Base-by-base conservation (phyloP, 2,888 invertebrate species). In the Drosophila kuntzei region DNA sequence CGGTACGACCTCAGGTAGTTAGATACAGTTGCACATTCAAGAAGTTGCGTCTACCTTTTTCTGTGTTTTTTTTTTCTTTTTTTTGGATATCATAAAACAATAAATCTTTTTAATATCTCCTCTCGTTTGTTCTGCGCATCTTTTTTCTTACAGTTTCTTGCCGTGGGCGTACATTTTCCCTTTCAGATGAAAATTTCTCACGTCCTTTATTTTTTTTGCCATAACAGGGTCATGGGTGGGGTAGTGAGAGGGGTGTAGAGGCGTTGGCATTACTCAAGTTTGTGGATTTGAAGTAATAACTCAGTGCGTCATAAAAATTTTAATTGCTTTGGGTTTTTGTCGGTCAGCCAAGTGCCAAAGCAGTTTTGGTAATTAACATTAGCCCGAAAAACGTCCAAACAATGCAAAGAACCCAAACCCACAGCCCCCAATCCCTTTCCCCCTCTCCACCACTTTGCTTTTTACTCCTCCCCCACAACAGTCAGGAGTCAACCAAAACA, bases 241-340 rank as follows among this genome's bases (percentile, higher is more conserved):
- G 16, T n/a, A 2, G 36, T 29, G 43, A 7, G 29, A 29, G 34
- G 32, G 54, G 55, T 29, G 9, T 14, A 14, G 11, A 27, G 49
- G 43, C n/a, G 79, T 69, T 68, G 80, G 72, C 80, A 84, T 84
- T 88, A 88, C 84, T 87, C 87, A 89, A 85, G 87, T 84, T 88
- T 87, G 89, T 85, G 87, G 87, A 89, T 89, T 85, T 85, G 71
- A 79, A 81, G 88, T 85, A 87, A 86, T 86, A 89, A 89, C 86
- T 86, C 86, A 89, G 86, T 78, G 87, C 82, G 89, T 89, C 88
- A 86, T 89, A 86, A 86, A 89, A 89, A 87, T 82, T 89, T 86
- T 86, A 86, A 86, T 89, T 86, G 87, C 88, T 89, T 87, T 89
- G 85, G 87, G 85, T 67, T 80, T 59, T 37, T 59, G 37, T 66